Conservation (phyloP, 2,888 invertebrate genomes). For the Vanessa cardui region DNA sequence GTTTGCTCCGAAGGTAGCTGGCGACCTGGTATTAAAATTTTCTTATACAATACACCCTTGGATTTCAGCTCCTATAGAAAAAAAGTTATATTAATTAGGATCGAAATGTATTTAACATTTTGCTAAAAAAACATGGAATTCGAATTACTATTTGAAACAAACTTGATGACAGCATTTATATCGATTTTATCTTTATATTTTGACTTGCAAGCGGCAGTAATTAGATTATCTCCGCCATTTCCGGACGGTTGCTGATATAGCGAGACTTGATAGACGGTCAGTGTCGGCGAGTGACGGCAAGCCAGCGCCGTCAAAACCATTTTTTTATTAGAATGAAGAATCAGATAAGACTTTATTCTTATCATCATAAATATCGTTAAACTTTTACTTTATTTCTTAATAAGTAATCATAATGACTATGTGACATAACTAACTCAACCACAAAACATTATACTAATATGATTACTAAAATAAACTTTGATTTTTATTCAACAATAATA, state of each 20-base stretch:
- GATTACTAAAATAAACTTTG: too few species aligned
- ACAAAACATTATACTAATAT: too few species aligned
- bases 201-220: constrained; percentile 32
- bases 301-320: background rate
- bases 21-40: constrained; percentile 73
- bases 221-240: constrained; percentile 35
- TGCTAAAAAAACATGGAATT: too few species aligned
- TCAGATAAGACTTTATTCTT: too few species aligned
- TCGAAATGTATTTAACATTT: too few species aligned
- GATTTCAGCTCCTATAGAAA: constrained; percentile 68
- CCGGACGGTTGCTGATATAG: constrained; percentile 36
- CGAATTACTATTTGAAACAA: too few species aligned
- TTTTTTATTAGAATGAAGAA: too few species aligned
- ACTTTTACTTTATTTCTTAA: too few species aligned
- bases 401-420: too few species aligned
- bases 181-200: constrained; percentile 26
- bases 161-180: constrained; percentile 23
- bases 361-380: too few species aligned
- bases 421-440: too few species aligned
- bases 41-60: constrained; percentile 67
- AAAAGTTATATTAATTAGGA: constrained; percentile 27
- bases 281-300: constrained; percentile 20
- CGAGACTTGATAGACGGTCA: constrained; percentile 34
- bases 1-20: constrained; percentile 65
- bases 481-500: too few species aligned